These are phyloP conservation scores for Atrichornis clamosus DNA, from an alignment of 2,113 vertebrate species.

Conservation along the genomic window DNA sequence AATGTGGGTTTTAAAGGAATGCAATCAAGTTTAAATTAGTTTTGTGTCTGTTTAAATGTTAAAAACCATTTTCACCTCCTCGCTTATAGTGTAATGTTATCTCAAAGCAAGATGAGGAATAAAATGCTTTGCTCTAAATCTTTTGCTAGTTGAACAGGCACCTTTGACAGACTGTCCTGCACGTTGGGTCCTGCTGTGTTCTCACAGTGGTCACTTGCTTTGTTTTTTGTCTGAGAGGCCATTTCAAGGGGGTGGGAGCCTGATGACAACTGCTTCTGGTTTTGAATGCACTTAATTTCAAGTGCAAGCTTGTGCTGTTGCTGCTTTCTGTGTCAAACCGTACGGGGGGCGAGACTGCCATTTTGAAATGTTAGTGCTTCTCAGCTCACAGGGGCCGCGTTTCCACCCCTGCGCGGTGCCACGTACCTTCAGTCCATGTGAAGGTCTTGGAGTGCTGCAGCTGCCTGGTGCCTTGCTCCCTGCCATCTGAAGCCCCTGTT, in stretches of 20 bases:
- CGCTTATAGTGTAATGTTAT: neutral
- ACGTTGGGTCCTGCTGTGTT: accelerated
- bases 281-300: neutral
- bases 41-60: neutral
- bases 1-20: neutral
- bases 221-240: neutral
- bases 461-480: neutral
- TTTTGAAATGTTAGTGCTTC: neutral
- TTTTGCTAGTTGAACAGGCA: neutral
- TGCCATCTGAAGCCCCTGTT: neutral
- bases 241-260: neutral
- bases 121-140: neutral
- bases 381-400: accelerated
- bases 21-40: neutral
- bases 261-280: neutral
- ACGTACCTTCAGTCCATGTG: accelerated
- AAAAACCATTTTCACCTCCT: neutral
- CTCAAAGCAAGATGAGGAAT: neutral
- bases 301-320: neutral
- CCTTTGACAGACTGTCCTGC: neutral
- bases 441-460: accelerated
- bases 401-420: accelerated
- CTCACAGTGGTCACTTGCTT: neutral
- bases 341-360: neutral
- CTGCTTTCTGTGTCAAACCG: accelerated